A percentile compares a stretch with the other conserved stretches of the same genome.
These are phyloP conservation scores for Drosophila meridiana DNA, from an alignment of 2,888 invertebrate genomes.

Conservation along the genomic window DNA sequence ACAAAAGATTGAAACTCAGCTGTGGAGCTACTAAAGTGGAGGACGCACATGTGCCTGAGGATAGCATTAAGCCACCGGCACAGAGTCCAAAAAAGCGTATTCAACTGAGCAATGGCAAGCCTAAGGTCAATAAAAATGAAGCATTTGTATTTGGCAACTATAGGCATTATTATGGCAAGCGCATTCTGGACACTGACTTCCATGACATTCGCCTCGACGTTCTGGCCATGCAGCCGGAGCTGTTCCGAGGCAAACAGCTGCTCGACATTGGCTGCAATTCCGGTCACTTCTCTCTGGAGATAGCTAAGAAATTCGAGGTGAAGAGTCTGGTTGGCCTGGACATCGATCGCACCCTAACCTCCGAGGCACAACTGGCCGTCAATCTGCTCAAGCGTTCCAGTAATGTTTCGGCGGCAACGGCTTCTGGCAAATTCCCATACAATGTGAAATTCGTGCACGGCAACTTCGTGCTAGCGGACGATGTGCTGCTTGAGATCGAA, in stretches of 20 bases:
- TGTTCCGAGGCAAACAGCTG: slow-evolving; percentile 90
- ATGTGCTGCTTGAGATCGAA: slow-evolving; percentile 89
- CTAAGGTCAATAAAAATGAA: slow-evolving; percentile 49
- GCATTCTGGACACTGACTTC: slow-evolving; percentile 88
- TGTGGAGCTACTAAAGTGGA: not conserved
- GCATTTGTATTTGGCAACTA: slow-evolving; percentile 84
- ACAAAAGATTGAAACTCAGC: slow-evolving; percentile 51
- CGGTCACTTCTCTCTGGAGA: slow-evolving; percentile 91
- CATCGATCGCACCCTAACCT: slow-evolving; percentile 91
- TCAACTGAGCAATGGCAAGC: slow-evolving; percentile 28
- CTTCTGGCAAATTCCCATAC: slow-evolving; percentile 88
- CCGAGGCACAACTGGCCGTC: slow-evolving; percentile 67
- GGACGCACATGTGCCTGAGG: slow-evolving; percentile 8
- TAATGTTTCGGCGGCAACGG: slow-evolving; percentile 46
- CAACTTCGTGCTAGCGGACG: slow-evolving; percentile 92
- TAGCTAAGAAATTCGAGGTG: slow-evolving; percentile 90
- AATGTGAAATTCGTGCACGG: slow-evolving; percentile 92
- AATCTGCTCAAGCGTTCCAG: slow-evolving; percentile 55
- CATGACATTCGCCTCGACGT: slow-evolving; percentile 89
- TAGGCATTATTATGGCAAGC: slow-evolving; percentile 92
- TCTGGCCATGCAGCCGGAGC: slow-evolving; percentile 87
- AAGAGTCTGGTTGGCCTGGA: slow-evolving; percentile 92
- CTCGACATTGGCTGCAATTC: slow-evolving; percentile 96
- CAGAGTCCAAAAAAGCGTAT: slow-evolving; percentile 64
- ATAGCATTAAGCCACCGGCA: slow-evolving; percentile 8